These are phyloP conservation scores for Conistra vaccinii DNA, from an alignment of 2,888 invertebrate genomes.

Conservation along the genomic window DNA sequence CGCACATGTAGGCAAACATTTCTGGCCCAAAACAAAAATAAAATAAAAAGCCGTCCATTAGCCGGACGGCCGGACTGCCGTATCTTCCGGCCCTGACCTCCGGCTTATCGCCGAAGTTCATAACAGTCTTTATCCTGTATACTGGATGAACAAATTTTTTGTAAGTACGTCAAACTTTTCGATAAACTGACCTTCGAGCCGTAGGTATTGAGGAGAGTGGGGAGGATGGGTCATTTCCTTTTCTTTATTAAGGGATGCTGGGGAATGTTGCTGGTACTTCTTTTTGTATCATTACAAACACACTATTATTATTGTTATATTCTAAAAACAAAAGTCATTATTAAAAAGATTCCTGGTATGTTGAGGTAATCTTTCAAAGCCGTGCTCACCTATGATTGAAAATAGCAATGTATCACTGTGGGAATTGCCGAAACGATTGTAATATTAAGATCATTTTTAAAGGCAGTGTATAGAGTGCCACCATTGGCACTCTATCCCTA, in stretches of 20 bases:
- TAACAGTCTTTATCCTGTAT: conserved; percentile 60
- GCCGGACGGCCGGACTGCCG: conserved; percentile 17
- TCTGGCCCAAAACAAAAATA: conserved; percentile 21
- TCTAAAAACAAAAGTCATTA: neutral
- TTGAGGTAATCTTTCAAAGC: neutral
- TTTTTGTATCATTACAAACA: neutral
- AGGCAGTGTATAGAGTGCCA: too few species aligned
- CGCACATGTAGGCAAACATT: conserved; percentile 28
- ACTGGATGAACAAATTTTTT: conserved; percentile 64
- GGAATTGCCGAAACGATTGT: neutral
- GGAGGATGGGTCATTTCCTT: conserved; percentile 15
- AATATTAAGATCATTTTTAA: neutral
- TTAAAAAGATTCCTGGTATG: neutral
- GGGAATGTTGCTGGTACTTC: neutral
- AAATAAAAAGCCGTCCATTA: conserved; percentile 34
- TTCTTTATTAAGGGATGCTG: neutral
- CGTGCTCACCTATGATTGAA: neutral
- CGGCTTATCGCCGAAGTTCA: conserved; percentile 61
- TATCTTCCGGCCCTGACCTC: conserved; percentile 64
- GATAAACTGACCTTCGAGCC: conserved; percentile 30
- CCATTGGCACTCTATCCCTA: too few species aligned
- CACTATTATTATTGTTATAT: neutral
- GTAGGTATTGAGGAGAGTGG: neutral
- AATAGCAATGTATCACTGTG: neutral
- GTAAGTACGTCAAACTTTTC: conserved; percentile 43